Evolutionary conservation across 2,113 vertebrate species (phyloP).

Genomic region (Cyprinodon variegatus): DNA sequence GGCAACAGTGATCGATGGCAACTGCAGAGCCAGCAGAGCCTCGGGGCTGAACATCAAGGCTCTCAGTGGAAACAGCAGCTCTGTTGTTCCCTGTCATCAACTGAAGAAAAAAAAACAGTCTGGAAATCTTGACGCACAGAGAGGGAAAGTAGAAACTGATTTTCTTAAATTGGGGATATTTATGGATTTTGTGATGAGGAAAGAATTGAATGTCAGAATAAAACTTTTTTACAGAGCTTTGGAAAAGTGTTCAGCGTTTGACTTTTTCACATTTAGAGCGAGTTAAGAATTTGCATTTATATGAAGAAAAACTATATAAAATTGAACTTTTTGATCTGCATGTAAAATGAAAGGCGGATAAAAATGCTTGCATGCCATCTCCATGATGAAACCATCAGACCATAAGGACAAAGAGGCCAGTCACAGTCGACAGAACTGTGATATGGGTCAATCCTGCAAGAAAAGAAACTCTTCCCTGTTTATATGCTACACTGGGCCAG

Average conservation of each 20-base stretch:
- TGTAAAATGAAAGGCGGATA: background rate
- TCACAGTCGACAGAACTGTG: too few relatives aligned
- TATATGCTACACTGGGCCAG: background rate
- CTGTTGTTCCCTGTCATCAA: background rate
- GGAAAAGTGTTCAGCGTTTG: too few relatives aligned
- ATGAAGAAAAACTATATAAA: too few relatives aligned
- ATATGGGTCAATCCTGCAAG: background rate
- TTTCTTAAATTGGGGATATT: too few relatives aligned
- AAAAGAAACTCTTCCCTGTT: background rate
- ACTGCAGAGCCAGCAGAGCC: conserved; percentile 61
- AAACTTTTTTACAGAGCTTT: too few relatives aligned
- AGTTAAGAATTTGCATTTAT: too few relatives aligned
- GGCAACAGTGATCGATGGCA: conserved; percentile 63
- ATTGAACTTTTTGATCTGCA: too few relatives aligned
- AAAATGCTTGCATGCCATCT: background rate
- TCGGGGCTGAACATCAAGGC: conserved; percentile 22
- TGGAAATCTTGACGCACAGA: too few relatives aligned
- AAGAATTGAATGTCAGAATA: too few relatives aligned
- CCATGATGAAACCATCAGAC: background rate
- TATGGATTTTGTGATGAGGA: too few relatives aligned
- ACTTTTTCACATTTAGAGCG: too few relatives aligned
- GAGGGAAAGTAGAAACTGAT: too few relatives aligned
- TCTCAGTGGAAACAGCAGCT: conserved; percentile 15
- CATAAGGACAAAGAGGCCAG: background rate
- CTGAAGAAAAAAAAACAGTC: background rate